These are phyloP conservation scores for Aporrectodea caliginosa DNA, from an alignment of 1,140 invertebrate genomes.

Conservation along the genomic window DNA sequence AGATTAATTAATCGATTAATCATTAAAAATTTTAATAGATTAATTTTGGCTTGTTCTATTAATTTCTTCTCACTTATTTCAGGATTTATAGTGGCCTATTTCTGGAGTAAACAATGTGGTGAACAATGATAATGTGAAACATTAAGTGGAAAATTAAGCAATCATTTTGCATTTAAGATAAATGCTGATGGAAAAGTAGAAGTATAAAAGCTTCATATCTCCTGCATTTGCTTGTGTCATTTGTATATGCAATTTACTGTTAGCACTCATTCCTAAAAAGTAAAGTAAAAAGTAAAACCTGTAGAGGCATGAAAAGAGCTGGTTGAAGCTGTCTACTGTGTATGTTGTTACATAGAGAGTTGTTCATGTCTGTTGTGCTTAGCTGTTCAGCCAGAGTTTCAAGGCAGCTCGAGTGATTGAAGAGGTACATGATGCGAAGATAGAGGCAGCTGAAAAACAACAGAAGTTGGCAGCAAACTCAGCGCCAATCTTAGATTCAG, in stretches of 20 bases:
- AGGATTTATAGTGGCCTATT: too few relatives aligned
- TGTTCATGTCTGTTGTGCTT: conserved; percentile 29
- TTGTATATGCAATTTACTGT: background rate
- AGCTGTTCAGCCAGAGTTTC: conserved; percentile 71
- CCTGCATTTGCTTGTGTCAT: background rate
- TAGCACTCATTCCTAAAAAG: background rate
- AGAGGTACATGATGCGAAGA: conserved; percentile 82
- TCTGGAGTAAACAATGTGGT: too few relatives aligned
- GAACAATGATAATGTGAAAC: too few relatives aligned
- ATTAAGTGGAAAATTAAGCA: too few relatives aligned
- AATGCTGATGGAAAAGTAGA: background rate
- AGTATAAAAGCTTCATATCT: background rate
- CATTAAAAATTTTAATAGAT: too few relatives aligned
- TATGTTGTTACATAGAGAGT: background rate
- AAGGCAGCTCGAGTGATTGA: conserved; percentile 75
- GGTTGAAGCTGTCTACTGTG: too few relatives aligned
- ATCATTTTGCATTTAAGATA: too few relatives aligned
- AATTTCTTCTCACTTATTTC: too few relatives aligned
- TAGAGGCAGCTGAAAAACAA: conserved; percentile 47
- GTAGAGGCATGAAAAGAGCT: too few relatives aligned
- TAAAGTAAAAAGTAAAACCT: background rate
- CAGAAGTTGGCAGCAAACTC: conserved; percentile 40
- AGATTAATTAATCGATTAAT: too few relatives aligned
- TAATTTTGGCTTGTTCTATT: too few relatives aligned
- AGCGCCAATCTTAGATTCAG: conserved; percentile 35